Conservation (phyloP, 2,888 invertebrate genomes). For the Bursaphelenchus okinawaensis region DNA sequence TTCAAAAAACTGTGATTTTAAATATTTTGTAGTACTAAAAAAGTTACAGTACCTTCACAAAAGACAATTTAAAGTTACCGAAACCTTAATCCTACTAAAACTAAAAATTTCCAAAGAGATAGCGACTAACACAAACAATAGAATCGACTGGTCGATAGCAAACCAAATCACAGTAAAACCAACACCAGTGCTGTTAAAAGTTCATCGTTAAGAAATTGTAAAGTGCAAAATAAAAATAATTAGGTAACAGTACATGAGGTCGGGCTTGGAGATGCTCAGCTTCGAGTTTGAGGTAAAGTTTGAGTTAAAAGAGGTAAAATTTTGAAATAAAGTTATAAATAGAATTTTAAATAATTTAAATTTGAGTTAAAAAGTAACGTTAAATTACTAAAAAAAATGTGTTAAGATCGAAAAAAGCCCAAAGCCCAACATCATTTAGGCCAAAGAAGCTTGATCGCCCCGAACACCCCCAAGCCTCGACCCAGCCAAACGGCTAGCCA, state of each 20-base stretch:
- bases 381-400: not conserved
- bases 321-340: not conserved
- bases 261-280: not conserved
- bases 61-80: not conserved
- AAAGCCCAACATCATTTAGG: not conserved
- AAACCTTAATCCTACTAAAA: too few relatives aligned
- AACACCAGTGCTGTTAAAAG: not conserved
- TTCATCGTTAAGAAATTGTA: not conserved
- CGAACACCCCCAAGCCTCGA: not conserved
- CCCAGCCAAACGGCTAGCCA: not conserved
- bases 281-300: too few relatives aligned
- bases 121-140: too few relatives aligned
- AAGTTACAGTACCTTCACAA: not conserved
- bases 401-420: not conserved
- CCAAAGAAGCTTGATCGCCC: not conserved
- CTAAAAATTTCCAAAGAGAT: too few relatives aligned
- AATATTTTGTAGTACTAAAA: too few relatives aligned
- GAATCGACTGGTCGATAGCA: too few relatives aligned
- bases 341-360: not conserved
- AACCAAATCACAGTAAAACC: too few relatives aligned
- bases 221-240: not conserved
- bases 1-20: not conserved
- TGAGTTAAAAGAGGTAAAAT: not conserved
- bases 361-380: not conserved
- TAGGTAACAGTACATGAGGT: not conserved